A percentile compares a stretch with the other conserved stretches of the same genome.
Conservation (phyloP, 2,113 vertebrate genomes). For the Falco punctatus region DNA sequence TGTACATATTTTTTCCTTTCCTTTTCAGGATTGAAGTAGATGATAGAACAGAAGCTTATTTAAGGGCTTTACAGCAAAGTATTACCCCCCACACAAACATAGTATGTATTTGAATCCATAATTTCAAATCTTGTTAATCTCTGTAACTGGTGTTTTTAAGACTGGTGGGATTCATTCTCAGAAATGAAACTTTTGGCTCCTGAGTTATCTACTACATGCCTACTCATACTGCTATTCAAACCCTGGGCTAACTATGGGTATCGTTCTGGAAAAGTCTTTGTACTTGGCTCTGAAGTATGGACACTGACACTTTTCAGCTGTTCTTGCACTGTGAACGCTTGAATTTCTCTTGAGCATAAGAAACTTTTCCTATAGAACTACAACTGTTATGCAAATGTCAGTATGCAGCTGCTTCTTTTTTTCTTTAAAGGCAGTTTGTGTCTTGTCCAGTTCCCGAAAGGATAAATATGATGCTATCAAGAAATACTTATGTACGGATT, state of each 20-base stretch:
- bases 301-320: neutral
- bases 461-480: conserved; percentile 94
- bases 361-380: neutral
- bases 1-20: neutral
- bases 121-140: neutral
- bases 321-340: neutral
- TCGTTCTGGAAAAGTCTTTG: neutral
- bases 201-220: rapidly evolving
- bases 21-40: conserved; percentile 88
- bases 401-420: neutral
- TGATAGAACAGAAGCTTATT: conserved; percentile 86
- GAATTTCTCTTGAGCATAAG: neutral
- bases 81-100: conserved; percentile 84
- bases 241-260: neutral
- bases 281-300: neutral
- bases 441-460: conserved; percentile 87
- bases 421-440: conserved; percentile 84
- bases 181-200: neutral
- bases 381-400: neutral
- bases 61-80: conserved; percentile 84
- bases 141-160: neutral
- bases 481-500: conserved; percentile 92
- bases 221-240: neutral
- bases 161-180: neutral
- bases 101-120: conserved; percentile 71